Conservation (phyloP, 2,113 vertebrate species). For the Aptenodytes forsteri region DNA sequence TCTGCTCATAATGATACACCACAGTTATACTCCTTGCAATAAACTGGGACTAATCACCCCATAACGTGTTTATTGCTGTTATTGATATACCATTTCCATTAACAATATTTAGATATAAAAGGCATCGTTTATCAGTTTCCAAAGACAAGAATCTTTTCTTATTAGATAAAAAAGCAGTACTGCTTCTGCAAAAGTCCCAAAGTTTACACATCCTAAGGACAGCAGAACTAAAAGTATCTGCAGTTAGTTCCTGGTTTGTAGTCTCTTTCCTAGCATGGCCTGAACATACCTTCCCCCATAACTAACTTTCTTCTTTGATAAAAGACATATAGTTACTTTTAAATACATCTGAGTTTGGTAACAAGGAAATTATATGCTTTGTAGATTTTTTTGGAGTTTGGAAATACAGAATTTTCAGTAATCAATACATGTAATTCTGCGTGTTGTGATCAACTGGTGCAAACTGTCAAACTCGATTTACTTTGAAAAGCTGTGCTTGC, state of each 20-base stretch:
- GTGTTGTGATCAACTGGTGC: conserved; percentile 64
- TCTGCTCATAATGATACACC: neutral
- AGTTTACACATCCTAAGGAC: neutral
- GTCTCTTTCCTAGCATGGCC: neutral
- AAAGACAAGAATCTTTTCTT: neutral
- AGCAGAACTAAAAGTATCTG: neutral
- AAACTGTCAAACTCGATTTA: conserved; percentile 63
- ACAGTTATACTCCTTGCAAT: neutral
- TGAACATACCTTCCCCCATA: neutral
- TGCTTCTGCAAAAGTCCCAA: neutral
- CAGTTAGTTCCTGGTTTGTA: neutral
- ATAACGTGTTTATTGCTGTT: neutral
- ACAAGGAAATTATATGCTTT: conserved; percentile 20
- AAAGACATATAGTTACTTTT: conserved; percentile 17
- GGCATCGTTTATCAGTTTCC: neutral
- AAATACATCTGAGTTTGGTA: neutral
- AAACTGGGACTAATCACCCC: neutral
- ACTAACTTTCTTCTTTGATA: conserved; percentile 16
- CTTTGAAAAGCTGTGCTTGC: conserved; percentile 66
- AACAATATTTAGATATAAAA: neutral
- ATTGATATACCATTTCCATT: neutral
- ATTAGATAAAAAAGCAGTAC: neutral
- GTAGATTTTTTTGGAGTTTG: conserved; percentile 26
- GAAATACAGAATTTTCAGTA: conserved; percentile 28
- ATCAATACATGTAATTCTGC: conserved; percentile 61